phyloP scores from a whole-genome alignment of 1,140 invertebrate species.

The Aphaenogaster floridana region DNA sequence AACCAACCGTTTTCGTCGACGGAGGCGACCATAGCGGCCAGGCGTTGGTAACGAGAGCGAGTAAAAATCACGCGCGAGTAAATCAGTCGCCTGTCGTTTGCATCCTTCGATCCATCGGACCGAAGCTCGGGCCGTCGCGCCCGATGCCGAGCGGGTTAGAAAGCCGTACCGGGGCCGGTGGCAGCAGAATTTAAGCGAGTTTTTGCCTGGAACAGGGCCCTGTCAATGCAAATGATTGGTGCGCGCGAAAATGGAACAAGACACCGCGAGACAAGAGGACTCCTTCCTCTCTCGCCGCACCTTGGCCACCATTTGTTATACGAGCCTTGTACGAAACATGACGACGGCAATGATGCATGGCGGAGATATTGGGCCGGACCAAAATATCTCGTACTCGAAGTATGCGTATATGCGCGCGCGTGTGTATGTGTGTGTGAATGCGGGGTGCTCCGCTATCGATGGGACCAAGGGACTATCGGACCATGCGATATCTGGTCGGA shows the following conservation, averaged over 20 bases:
- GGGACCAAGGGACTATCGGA: constrained; percentile 65
- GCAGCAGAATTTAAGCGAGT: constrained; percentile 82
- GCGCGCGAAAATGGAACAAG: constrained; percentile 81
- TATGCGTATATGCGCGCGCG: not conserved
- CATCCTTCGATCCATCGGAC: constrained; percentile 72
- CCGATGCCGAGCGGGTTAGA: constrained; percentile 57
- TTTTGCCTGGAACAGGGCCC: constrained; percentile 78
- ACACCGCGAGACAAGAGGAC: constrained; percentile 76
- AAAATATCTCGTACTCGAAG: constrained; percentile 71
- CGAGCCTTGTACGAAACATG: constrained; percentile 76
- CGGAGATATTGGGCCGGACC: constrained; percentile 73
- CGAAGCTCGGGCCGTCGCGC: constrained; percentile 47
- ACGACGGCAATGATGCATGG: constrained; percentile 80
- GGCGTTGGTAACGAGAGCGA: constrained; percentile 68
- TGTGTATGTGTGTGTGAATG: not conserved
- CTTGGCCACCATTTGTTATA: constrained; percentile 78
- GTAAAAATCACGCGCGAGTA: constrained; percentile 79
- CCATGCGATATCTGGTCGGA: constrained; percentile 72
- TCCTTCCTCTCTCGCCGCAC: constrained; percentile 72
- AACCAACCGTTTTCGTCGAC: constrained; percentile 27
- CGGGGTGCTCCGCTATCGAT: constrained; percentile 48
- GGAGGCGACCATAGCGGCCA: constrained; percentile 1
- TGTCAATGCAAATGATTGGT: constrained; percentile 84
- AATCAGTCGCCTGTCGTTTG: constrained; percentile 84
- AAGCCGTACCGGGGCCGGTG: constrained; percentile 69